Percentiles rank a stretch among this genome's conserved stretches.
Evolutionary conservation across 2,888 invertebrate species (phyloP).

Genomic region (Ligdia adustata): DNA sequence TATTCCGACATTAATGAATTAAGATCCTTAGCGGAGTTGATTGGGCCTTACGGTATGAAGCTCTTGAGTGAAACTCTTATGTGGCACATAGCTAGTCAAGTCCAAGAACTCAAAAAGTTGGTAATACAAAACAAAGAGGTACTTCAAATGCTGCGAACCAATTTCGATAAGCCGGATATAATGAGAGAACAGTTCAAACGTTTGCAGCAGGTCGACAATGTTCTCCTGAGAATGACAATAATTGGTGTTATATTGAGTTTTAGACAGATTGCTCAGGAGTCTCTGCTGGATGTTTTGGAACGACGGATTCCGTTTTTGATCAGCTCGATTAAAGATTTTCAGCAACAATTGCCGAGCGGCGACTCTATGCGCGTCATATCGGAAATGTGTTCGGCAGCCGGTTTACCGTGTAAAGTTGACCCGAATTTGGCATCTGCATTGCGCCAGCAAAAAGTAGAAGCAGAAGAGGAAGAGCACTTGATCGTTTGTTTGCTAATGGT

Average conservation of each 20-base stretch:
- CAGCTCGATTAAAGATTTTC: conserved; percentile 97
- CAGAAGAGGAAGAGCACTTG: conserved; percentile 96
- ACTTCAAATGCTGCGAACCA: conserved; percentile 94
- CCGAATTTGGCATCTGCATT: conserved; percentile 96
- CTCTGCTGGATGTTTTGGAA: conserved; percentile 96
- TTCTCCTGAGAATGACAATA: conserved; percentile 98
- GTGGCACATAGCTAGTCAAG: conserved; percentile 99
- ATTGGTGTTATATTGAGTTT: conserved; percentile 99
- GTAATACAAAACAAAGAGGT: conserved; percentile 97
- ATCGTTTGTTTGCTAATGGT: conserved; percentile 98
- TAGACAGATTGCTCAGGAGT: conserved; percentile 96
- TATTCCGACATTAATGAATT: conserved; percentile 98
- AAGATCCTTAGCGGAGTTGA: conserved; percentile 96
- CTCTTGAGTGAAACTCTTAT: conserved; percentile 97
- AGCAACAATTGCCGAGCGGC: conserved; percentile 95
- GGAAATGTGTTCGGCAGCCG: conserved; percentile 99
- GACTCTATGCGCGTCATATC: conserved; percentile 96
- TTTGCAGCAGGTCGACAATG: conserved; percentile 96
- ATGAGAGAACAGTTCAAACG: conserved; percentile 98
- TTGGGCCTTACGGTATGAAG: conserved; percentile 99
- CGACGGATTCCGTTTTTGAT: conserved; percentile 97
- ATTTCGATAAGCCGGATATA: conserved; percentile 99
- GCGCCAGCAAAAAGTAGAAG: conserved; percentile 93
- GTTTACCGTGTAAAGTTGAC: conserved; percentile 96
- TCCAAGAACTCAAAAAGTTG: conserved; percentile 96